These are phyloP conservation scores for Scylla paramamosain DNA, from an alignment of 1,140 invertebrate species.

Conservation along the genomic window DNA sequence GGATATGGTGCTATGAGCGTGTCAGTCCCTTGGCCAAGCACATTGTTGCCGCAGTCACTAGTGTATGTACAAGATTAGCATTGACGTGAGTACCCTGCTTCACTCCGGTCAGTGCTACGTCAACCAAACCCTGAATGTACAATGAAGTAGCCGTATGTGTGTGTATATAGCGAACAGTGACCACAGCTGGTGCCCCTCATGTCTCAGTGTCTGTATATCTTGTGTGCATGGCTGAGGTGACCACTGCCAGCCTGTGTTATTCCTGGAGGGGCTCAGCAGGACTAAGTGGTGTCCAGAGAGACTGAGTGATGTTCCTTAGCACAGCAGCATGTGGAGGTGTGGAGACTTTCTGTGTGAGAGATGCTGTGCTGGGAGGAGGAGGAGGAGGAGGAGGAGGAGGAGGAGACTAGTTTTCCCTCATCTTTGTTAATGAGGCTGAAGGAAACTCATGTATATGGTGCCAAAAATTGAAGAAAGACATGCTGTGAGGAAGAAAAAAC, in stretches of 20 bases:
- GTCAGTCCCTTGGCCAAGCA: background rate
- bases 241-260: no score
- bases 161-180: no score
- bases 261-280: no score
- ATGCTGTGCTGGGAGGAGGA: background rate
- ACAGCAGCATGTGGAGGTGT: no score
- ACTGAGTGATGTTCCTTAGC: no score
- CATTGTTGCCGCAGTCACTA: constrained; percentile 16
- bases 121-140: constrained; percentile 42
- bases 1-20: constrained; percentile 38
- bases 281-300: no score
- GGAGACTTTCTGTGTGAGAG: no score
- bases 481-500: background rate
- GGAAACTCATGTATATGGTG: background rate
- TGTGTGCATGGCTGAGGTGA: no score
- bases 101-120: background rate
- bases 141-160: constrained; percentile 1
- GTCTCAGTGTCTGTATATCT: no score
- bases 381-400: background rate
- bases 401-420: no score
- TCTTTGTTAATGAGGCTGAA: background rate
- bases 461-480: background rate
- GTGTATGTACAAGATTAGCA: constrained; percentile 32
- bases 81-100: background rate
- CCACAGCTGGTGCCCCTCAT: no score